Evolutionary conservation across 2,888 invertebrate species (phyloP).

Genomic region (Melanchra persicariae): DNA sequence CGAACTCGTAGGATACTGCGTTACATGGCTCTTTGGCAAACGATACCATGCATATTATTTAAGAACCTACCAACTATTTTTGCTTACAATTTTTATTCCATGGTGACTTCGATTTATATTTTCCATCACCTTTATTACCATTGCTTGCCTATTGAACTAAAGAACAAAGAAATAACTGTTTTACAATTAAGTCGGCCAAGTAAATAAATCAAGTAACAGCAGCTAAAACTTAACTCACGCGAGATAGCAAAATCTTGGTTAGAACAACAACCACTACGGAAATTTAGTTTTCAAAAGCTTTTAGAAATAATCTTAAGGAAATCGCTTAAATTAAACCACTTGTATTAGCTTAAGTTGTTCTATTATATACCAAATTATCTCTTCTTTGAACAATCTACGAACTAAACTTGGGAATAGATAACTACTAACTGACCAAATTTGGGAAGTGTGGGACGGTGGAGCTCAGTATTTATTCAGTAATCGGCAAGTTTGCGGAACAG

Average conservation of each 20-base stretch:
- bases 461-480: conserved; percentile 38
- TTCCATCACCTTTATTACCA: background rate
- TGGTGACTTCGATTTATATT: background rate
- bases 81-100: background rate
- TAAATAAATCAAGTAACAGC: conserved; percentile 16
- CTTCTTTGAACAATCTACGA: conserved; percentile 20
- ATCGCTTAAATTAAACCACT: conserved; percentile 22
- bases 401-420: conserved; percentile 43
- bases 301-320: conserved; percentile 9
- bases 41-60: background rate
- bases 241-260: background rate
- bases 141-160: background rate
- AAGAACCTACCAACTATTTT: no score
- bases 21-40: no score
- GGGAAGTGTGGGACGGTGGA: conserved; percentile 15
- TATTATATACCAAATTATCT: conserved; percentile 32
- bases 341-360: conserved; percentile 18
- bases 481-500: conserved; percentile 36
- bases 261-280: conserved; percentile 25
- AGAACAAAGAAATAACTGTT: background rate
- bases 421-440: conserved; percentile 45
- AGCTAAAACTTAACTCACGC: background rate
- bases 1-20: no score
- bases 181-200: background rate
- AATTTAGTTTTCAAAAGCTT: conserved; percentile 11